phyloP scores from a whole-genome alignment of 1,140 invertebrate genomes.

The Drosophila asahinai region DNA sequence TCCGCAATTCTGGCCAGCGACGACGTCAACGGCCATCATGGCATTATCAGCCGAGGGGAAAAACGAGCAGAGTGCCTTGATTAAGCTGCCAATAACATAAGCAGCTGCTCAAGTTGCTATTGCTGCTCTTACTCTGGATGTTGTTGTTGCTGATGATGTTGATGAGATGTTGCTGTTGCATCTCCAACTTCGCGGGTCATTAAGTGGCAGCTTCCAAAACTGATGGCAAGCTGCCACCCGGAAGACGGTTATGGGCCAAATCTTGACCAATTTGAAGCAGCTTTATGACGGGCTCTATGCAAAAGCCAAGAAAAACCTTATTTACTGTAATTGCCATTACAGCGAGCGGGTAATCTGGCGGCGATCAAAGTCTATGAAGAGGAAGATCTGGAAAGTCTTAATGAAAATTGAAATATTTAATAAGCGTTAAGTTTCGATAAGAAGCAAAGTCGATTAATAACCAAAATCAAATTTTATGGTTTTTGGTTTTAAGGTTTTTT shows the following conservation, averaged over 20 bases:
- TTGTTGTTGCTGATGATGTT: constrained; percentile 17
- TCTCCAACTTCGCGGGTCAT: constrained; percentile 50
- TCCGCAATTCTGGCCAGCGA: constrained; percentile 69
- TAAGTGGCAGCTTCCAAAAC: constrained; percentile 44
- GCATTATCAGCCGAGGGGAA: constrained; percentile 52
- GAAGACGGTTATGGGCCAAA: constrained; percentile 33
- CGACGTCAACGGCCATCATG: constrained; percentile 20
- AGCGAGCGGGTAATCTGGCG: background rate
- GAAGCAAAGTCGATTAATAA: no score
- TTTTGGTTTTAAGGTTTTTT: no score
- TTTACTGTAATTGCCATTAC: constrained; percentile 13
- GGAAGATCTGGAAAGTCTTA: background rate
- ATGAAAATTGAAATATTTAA: background rate
- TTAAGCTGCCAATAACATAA: constrained; percentile 60
- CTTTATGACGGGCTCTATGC: constrained; percentile 8
- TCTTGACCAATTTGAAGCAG: constrained; percentile 27
- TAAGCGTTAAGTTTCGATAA: background rate
- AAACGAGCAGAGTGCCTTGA: constrained; percentile 46
- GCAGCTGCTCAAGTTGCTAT: constrained; percentile 31
- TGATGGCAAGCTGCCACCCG: constrained; percentile 48
- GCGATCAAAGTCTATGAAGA: constrained; percentile 12
- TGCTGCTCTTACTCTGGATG: constrained; percentile 11
- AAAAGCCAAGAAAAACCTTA: constrained; percentile 6
- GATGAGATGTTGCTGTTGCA: constrained; percentile 22
- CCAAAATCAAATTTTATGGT: no score